Conservation (phyloP, 2,113 vertebrate genomes). For the Machaerirhynchus nigripectus region DNA sequence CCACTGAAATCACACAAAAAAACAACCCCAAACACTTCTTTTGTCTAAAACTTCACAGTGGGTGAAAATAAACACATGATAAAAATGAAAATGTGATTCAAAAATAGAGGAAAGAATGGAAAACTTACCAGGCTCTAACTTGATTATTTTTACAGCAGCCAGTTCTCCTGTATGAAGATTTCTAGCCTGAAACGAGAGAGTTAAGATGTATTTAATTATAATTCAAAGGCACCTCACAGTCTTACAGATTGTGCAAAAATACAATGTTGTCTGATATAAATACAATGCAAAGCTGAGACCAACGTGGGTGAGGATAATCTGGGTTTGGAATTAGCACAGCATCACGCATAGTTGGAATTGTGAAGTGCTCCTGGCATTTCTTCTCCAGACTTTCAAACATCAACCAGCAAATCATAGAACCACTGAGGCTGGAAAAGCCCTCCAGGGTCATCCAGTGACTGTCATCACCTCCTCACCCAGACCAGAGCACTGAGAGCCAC, state of each 20-base stretch:
- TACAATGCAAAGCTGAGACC: background rate
- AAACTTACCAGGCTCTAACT: conserved; percentile 94
- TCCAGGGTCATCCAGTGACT: background rate
- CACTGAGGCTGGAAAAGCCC: background rate
- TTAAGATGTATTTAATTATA: conserved; percentile 15
- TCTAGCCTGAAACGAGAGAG: conserved; percentile 85
- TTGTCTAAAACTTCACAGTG: background rate
- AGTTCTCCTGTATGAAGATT: conserved; percentile 93
- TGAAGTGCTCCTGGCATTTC: background rate
- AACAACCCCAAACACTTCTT: background rate
- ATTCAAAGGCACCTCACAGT: background rate
- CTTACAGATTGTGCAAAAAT: background rate
- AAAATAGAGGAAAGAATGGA: background rate
- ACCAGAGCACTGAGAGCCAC: background rate
- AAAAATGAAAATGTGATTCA: background rate
- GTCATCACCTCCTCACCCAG: background rate
- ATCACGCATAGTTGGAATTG: background rate
- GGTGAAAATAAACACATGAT: conserved; percentile 16
- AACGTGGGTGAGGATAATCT: background rate
- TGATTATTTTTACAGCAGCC: conserved; percentile 98
- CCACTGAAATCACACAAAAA: background rate
- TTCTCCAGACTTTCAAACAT: background rate
- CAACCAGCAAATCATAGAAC: background rate
- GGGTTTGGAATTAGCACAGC: background rate
- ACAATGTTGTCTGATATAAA: background rate